These are phyloP conservation scores for Pteria penguin DNA, from an alignment of 2,888 invertebrate species.

Conservation along the genomic window DNA sequence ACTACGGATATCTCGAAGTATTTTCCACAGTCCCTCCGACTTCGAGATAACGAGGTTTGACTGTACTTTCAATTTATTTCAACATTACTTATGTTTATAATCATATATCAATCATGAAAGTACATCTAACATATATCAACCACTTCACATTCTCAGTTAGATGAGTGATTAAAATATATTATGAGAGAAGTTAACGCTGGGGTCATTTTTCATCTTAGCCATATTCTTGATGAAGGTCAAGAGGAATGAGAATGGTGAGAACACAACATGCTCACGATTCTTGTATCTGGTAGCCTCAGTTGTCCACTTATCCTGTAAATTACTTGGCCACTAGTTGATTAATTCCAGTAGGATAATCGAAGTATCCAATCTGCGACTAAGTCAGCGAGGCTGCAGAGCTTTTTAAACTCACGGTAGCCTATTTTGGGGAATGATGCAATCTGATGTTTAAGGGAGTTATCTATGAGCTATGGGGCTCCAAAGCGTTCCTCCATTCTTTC, in stretches of 20 bases:
- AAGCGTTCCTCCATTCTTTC: constrained; percentile 16
- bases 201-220: constrained; percentile 19
- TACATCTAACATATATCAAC: too few species aligned
- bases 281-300: constrained; percentile 12
- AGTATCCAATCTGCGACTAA: constrained; percentile 14
- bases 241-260: constrained; percentile 16
- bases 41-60: too few species aligned
- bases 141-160: too few species aligned
- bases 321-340: constrained; percentile 5
- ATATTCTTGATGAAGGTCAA: constrained; percentile 15
- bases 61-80: too few species aligned
- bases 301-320: constrained; percentile 10
- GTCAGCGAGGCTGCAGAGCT: too few species aligned
- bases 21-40: too few species aligned
- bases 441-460: constrained; percentile 9
- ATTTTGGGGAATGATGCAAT: constrained; percentile 8
- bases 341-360: constrained; percentile 16
- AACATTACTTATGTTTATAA: too few species aligned
- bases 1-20: too few species aligned
- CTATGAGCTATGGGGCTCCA: constrained; percentile 13
- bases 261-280: constrained; percentile 8
- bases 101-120: too few species aligned
- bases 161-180: too few species aligned
- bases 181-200: constrained; percentile 21
- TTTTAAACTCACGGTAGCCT: too few species aligned